Percentiles rank a stretch among this genome's conserved stretches.
Evolutionary conservation across 2,888 invertebrate genomes (phyloP).

Genomic region (Lysandra bellargus): DNA sequence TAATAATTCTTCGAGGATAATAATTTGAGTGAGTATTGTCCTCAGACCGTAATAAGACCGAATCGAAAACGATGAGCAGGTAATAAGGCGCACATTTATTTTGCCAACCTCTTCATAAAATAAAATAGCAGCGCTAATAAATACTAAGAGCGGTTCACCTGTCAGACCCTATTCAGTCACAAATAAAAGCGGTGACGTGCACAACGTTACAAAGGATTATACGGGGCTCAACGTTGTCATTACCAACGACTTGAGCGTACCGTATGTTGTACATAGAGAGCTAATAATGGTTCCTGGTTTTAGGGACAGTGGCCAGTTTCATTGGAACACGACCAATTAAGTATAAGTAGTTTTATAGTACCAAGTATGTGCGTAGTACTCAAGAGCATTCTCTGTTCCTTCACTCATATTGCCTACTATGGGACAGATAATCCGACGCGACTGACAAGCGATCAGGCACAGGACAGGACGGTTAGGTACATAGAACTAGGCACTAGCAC

Average conservation of each 20-base stretch:
- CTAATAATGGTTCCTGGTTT: too few relatives aligned
- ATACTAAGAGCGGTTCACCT: constrained; percentile 33
- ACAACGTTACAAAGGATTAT: constrained; percentile 20
- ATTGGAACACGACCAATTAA: too few relatives aligned
- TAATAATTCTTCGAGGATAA: neutral
- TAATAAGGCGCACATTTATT: neutral
- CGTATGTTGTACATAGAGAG: neutral
- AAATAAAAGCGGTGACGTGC: constrained; percentile 20
- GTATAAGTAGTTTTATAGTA: too few relatives aligned
- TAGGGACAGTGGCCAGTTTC: too few relatives aligned
- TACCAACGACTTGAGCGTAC: constrained; percentile 7
- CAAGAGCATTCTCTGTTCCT: too few relatives aligned
- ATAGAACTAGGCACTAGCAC: too few relatives aligned
- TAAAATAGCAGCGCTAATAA: constrained; percentile 5
- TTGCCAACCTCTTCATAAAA: neutral
- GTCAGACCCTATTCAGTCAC: constrained; percentile 41
- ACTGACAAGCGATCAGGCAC: too few relatives aligned
- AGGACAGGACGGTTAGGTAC: too few relatives aligned
- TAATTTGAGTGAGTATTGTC: constrained; percentile 2
- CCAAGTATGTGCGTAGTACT: too few relatives aligned
- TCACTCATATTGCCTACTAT: too few relatives aligned
- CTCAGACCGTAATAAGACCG: neutral
- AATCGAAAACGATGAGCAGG: neutral
- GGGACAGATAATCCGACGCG: too few relatives aligned
- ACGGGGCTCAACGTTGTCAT: constrained; percentile 20